Evolutionary conservation across 2,797 vertebrate species (phyloP).

Genomic region (Garrulus glandarius): DNA sequence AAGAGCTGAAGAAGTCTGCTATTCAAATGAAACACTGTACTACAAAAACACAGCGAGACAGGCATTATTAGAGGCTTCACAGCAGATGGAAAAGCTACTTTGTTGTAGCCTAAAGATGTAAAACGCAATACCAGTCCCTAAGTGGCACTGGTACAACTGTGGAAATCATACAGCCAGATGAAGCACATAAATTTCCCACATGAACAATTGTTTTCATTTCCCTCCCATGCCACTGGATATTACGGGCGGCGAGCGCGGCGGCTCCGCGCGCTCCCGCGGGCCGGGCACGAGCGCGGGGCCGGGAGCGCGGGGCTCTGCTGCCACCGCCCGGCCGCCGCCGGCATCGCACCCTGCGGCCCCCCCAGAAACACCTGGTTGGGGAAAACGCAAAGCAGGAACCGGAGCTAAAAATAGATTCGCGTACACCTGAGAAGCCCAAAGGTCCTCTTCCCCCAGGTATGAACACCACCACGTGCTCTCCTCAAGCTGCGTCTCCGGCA

Average conservation of each 20-base stretch:
- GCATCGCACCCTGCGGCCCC: not conserved
- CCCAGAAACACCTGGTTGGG: not conserved
- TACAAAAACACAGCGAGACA: conserved; percentile 69
- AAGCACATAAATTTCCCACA: conserved; percentile 92
- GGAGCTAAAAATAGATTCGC: fast-evolving
- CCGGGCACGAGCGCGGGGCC: not conserved
- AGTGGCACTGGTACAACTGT: conserved; percentile 84
- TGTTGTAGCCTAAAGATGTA: conserved; percentile 84
- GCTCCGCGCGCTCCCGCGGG: not conserved
- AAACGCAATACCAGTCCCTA: conserved; percentile 84
- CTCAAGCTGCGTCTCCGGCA: fast-evolving
- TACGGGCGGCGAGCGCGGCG: not conserved
- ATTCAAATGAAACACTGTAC: conserved; percentile 31
- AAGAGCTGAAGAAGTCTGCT: not conserved
- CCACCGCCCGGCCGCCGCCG: not conserved
- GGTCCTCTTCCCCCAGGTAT: not conserved
- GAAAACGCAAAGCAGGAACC: fast-evolving
- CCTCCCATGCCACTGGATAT: conserved; percentile 64
- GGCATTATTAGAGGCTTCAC: conserved; percentile 77
- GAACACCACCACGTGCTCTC: not conserved
- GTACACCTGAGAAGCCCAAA: fast-evolving
- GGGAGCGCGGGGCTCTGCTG: not conserved
- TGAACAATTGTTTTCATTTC: conserved; percentile 84
- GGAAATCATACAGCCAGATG: conserved; percentile 89
- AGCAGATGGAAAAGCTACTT: conserved; percentile 85